phyloP scores from a whole-genome alignment of 1,140 invertebrate genomes.

The Leptopilina boulardi region DNA sequence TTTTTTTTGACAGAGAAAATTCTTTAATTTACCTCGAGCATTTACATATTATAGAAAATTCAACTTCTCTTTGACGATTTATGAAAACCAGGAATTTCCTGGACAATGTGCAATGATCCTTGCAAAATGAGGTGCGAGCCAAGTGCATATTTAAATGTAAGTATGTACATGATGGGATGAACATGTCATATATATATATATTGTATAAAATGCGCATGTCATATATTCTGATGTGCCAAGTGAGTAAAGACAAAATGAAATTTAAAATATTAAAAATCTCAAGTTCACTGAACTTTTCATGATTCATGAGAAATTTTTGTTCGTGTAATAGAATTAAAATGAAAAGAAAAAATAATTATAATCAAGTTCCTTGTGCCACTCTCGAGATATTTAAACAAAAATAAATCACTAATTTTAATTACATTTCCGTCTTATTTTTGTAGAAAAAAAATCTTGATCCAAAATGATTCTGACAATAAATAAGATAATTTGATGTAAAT shows the following conservation, averaged over 20 bases:
- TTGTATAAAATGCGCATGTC: conserved; percentile 57
- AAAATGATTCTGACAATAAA: too few relatives aligned
- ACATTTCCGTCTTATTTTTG: too few relatives aligned
- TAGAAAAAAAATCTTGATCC: too few relatives aligned
- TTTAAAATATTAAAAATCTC: conserved; percentile 13
- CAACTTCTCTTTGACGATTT: not conserved
- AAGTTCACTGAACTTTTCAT: not conserved
- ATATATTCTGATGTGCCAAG: conserved; percentile 48
- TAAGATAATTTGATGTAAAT: too few relatives aligned
- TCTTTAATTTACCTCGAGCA: not conserved
- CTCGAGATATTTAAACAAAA: too few relatives aligned
- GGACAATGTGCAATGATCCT: conserved; percentile 61
- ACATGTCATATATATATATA: conserved; percentile 61
- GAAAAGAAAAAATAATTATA: too few relatives aligned
- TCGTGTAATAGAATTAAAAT: not conserved
- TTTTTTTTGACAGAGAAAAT: not conserved
- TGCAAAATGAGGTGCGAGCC: conserved; percentile 60
- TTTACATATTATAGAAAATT: not conserved
- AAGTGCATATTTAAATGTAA: conserved; percentile 60
- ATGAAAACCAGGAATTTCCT: conserved; percentile 40
- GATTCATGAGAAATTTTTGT: not conserved
- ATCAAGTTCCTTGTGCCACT: not conserved
- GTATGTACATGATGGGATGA: conserved; percentile 52
- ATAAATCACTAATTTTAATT: too few relatives aligned
- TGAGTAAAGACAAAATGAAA: conserved; percentile 43